phyloP scores from a whole-genome alignment of 2,888 invertebrate species.

The Flexamia atlantica region DNA sequence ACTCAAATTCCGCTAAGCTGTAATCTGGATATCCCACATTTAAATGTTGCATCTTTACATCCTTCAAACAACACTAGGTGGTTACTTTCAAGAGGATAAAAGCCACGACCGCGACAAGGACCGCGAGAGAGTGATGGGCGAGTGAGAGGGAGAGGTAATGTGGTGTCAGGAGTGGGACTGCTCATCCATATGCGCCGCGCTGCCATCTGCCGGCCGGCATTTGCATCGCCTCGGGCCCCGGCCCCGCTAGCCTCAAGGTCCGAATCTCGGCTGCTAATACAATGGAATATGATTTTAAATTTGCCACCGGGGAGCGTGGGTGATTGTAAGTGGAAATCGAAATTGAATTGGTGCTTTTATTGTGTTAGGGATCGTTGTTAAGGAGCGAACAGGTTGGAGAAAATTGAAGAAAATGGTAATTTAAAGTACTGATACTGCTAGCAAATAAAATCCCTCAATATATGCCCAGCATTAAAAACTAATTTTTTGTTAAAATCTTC shows the following conservation, averaged over 20 bases:
- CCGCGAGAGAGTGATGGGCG: background rate
- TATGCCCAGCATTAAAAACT: too few species aligned
- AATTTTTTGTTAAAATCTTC: too few species aligned
- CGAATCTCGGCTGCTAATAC: slow-evolving; percentile 29
- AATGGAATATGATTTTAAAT: slow-evolving; percentile 31
- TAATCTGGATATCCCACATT: too few species aligned
- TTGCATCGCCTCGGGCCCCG: slow-evolving; percentile 38
- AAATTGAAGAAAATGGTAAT: too few species aligned
- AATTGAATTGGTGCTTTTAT: slow-evolving; percentile 5
- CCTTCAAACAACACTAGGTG: background rate
- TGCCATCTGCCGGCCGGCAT: slow-evolving; percentile 26
- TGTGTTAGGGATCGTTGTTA: background rate
- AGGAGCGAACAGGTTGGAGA: too few species aligned
- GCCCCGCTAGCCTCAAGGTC: slow-evolving; percentile 23
- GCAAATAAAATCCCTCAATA: too few species aligned
- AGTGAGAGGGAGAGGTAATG: slow-evolving; percentile 4
- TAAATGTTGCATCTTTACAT: too few species aligned
- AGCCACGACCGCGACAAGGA: background rate
- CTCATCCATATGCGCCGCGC: slow-evolving; percentile 51
- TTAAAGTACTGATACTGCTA: too few species aligned
- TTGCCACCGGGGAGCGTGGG: background rate
- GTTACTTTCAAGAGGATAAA: slow-evolving; percentile 9
- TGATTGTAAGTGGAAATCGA: background rate
- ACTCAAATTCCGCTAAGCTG: too few species aligned
- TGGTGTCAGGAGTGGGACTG: slow-evolving; percentile 1